These are phyloP conservation scores for Adineta ricciae DNA, from an alignment of 2,888 invertebrate species.

Conservation along the genomic window DNA sequence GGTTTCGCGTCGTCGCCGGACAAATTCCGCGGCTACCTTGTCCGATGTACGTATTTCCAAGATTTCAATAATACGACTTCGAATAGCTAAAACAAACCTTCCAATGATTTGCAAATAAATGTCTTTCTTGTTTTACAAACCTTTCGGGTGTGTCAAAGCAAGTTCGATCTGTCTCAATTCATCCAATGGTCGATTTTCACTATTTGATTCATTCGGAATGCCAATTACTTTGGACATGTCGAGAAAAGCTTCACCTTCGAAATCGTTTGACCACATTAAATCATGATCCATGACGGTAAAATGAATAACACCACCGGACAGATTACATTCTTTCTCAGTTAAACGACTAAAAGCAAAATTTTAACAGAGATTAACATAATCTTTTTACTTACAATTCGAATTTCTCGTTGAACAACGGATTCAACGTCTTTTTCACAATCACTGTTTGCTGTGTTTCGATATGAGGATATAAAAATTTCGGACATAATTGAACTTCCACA, in stretches of 20 bases:
- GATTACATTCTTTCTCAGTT: slow-evolving; percentile 67
- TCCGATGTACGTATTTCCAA: slow-evolving; percentile 23
- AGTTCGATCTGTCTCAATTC: slow-evolving; percentile 22
- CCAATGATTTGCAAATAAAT: not conserved
- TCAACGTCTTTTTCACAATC: slow-evolving; percentile 83
- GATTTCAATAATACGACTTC: slow-evolving; percentile 30
- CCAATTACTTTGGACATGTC: slow-evolving; percentile 15
- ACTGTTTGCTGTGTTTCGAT: slow-evolving; percentile 54
- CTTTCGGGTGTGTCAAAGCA: not conserved
- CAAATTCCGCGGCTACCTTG: slow-evolving; percentile 24
- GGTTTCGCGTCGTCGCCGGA: slow-evolving; percentile 23
- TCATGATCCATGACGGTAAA: slow-evolving; percentile 97
- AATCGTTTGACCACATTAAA: slow-evolving; percentile 85
- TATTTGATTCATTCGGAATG: not conserved
- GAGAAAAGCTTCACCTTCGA: slow-evolving; percentile 86
- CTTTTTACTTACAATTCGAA: slow-evolving; percentile 75
- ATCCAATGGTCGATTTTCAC: slow-evolving; percentile 20
- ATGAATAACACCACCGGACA: slow-evolving; percentile 65
- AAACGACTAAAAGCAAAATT: slow-evolving; percentile 58
- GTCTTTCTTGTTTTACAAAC: not conserved
- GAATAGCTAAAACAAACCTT: slow-evolving; percentile 17
- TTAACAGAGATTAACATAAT: not conserved
- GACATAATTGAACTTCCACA: slow-evolving; percentile 30
- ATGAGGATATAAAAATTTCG: slow-evolving; percentile 15
- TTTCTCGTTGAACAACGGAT: slow-evolving; percentile 88